These are phyloP conservation scores for Magallana angulata DNA, from an alignment of 1,140 invertebrate genomes.

Conservation along the genomic window DNA sequence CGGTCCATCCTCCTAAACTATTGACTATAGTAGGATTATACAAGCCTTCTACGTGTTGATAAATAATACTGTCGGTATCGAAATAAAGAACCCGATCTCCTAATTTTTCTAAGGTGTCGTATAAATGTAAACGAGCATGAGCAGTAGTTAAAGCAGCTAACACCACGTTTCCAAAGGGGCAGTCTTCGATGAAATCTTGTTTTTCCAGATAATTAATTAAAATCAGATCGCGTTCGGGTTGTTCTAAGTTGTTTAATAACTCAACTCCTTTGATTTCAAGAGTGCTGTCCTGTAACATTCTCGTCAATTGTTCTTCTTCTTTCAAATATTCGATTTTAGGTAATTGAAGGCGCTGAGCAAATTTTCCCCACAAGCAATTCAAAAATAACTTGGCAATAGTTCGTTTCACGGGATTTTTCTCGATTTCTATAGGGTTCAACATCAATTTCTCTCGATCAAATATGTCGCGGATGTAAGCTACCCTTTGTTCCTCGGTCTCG, in stretches of 20 bases:
- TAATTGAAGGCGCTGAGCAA: conserved; percentile 34
- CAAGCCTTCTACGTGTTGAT: background rate
- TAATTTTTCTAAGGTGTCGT: conserved; percentile 73
- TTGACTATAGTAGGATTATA: background rate
- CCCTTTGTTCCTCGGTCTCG: conserved; percentile 48
- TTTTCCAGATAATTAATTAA: background rate
- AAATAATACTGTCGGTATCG: conserved; percentile 77
- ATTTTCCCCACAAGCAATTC: conserved; percentile 59
- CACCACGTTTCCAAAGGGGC: conserved; percentile 67
- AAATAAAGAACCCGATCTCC: conserved; percentile 74
- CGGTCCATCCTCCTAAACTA: background rate
- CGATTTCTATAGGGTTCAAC: conserved; percentile 72
- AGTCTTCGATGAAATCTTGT: background rate
- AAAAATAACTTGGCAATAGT: conserved; percentile 62
- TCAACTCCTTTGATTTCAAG: background rate
- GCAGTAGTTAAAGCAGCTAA: conserved; percentile 77
- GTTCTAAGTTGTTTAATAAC: background rate
- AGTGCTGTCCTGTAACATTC: background rate
- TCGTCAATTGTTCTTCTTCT: background rate
- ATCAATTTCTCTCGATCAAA: conserved; percentile 68
- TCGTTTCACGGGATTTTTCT: conserved; percentile 72
- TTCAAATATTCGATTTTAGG: conserved; percentile 11
- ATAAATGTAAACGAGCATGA: conserved; percentile 77
- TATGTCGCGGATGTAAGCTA: conserved; percentile 70
- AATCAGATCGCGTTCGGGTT: background rate